Conservation (phyloP, 2,888 invertebrate species). For the Nasonia oneida region DNA sequence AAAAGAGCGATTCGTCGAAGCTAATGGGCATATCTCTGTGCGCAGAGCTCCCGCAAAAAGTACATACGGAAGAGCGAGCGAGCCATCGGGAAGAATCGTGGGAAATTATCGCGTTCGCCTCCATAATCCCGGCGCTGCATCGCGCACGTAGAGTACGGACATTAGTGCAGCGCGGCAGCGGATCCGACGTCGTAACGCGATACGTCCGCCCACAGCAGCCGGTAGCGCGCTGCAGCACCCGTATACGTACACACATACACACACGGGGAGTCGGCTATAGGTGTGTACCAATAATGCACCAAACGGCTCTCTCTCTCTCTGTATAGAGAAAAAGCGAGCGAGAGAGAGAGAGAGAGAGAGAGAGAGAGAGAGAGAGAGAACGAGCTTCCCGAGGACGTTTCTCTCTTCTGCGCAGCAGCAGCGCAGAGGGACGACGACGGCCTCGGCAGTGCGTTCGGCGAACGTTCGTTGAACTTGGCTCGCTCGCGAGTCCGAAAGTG, state of each 20-base stretch:
- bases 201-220: conserved; percentile 53
- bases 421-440: conserved; percentile 26
- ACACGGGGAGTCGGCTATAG: not conserved
- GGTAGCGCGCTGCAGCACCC: conserved; percentile 5
- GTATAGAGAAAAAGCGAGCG: not conserved
- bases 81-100: conserved; percentile 23
- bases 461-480: conserved; percentile 68
- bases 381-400: conserved; percentile 22
- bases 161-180: conserved; percentile 7
- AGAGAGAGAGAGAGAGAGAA: conserved; percentile 13
- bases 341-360: conserved; percentile 26
- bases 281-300: not conserved
- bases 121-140: not conserved
- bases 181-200: conserved; percentile 35
- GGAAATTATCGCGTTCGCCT: conserved; percentile 31
- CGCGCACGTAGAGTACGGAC: not conserved
- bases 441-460: conserved; percentile 58
- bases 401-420: conserved; percentile 20
- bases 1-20: not conserved
- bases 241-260: not conserved
- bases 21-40: not conserved
- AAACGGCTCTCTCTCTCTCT: not conserved
- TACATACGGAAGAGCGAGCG: not conserved
- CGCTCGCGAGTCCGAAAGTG: conserved; percentile 63
- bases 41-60: not conserved